Base-by-base conservation (phyloP, 2,888 invertebrate species). In the Cyrtodaria siliqua region DNA sequence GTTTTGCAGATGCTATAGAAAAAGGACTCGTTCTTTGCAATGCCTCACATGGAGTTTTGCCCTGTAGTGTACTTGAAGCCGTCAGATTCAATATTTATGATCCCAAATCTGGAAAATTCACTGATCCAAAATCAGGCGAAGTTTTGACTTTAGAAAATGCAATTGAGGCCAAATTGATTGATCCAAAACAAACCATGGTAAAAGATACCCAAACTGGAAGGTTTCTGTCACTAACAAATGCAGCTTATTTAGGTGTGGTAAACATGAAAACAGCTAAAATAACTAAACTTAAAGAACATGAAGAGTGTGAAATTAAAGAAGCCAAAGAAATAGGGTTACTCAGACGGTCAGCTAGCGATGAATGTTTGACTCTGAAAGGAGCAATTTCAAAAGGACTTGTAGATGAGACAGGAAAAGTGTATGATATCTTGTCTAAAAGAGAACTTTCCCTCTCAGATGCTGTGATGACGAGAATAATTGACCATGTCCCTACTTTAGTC, bases 1-100 rank as follows among this genome's bases (percentile, higher is more conserved):
- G 85, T 2, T 94, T 98, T 82, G 96, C 96, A 78, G 97, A 97
- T 93, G 97, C 97, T 0, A 95, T 97, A 44, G 95, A 95, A 86
- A 96, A 96, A 88, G 96, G 96, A 91, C 75, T 89, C 49, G 79
- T 91, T 29, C 76, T 90, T 66, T 86, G 84, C 60, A 87, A 89
- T 80, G 62, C 74, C 16, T 61, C 71, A 6, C 77, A 77, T 77
- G 81, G 74, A 24, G 60, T 57, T 4, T 61, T 80, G 29, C 81
- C 81, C 16, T 81, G 74, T 33, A 77, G 67, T 61, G 52, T 81
- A 18, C 49, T 71, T 56, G 81, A 81, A 57, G 81, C 81, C 6
- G 57, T 81, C n/a, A 63, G 81, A 56, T 78, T 81, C 47, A 77
- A 78, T 53, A 77, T 81, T 18, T 81, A 68, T 81, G 81, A 97